Conservation (phyloP, 2,888 invertebrate species). For the Kuschelorhynchus macadamiae region DNA sequence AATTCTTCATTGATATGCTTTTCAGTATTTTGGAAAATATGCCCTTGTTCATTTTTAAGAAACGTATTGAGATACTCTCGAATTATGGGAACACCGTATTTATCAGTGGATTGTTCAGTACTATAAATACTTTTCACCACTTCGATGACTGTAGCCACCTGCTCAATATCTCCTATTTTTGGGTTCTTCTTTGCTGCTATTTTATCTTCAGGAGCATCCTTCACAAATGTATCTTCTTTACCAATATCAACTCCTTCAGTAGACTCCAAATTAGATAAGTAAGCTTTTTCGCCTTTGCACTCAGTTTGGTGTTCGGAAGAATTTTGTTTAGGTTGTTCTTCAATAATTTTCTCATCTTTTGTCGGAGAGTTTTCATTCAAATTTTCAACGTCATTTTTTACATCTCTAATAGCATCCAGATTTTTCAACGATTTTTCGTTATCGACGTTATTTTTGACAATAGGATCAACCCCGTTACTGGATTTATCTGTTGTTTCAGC, state of each 20-base stretch:
- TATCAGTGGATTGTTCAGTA: conserved; percentile 35
- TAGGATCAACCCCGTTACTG: no score
- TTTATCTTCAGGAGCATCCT: neutral
- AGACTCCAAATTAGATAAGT: neutral
- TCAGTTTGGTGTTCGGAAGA: no score
- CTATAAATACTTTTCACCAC: conserved; percentile 26
- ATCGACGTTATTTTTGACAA: no score
- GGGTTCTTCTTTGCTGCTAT: neutral
- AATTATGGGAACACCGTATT: conserved; percentile 34
- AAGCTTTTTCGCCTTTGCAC: no score
- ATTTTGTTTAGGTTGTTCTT: no score
- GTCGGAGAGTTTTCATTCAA: no score
- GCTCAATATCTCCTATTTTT: conserved; percentile 21
- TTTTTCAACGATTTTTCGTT: no score
- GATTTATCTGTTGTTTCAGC: no score
- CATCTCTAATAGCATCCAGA: no score
- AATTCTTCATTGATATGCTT: neutral
- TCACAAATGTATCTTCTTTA: conserved; percentile 15
- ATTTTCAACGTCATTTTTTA: no score
- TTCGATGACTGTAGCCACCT: conserved; percentile 26
- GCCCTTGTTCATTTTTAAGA: conserved; percentile 38
- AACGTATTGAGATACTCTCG: conserved; percentile 46
- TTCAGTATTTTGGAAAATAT: conserved; percentile 17
- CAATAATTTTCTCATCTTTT: no score
- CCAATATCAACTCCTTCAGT: neutral